Evolutionary conservation across 2,888 invertebrate genomes (phyloP).

Genomic region (Cheilosia vernalis): DNA sequence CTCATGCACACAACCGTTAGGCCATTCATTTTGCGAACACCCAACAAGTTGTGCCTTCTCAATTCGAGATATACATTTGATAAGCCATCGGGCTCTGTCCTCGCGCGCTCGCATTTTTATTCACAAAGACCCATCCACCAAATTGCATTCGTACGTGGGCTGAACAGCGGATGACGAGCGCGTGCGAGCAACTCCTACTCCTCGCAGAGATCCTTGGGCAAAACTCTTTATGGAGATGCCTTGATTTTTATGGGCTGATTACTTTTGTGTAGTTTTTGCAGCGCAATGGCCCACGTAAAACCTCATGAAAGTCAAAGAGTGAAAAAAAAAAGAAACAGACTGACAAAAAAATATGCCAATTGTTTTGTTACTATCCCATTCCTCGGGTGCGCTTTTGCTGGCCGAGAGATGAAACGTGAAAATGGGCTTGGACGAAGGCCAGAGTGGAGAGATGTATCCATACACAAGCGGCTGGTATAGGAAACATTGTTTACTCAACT

Average conservation of each 20-base stretch:
- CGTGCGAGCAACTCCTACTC: conserved; percentile 49
- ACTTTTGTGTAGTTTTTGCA: conserved; percentile 50
- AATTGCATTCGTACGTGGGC: conserved; percentile 60
- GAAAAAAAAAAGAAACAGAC: conserved; percentile 28
- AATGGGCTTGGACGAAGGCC: conserved; percentile 65
- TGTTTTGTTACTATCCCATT: conserved; percentile 45
- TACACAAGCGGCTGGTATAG: conserved; percentile 2
- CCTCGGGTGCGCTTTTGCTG: conserved; percentile 41
- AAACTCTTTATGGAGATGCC: conserved; percentile 59
- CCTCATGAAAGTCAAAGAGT: conserved; percentile 61
- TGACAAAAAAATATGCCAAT: conserved; percentile 44
- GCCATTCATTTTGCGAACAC: conserved; percentile 61
- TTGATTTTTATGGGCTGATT: conserved; percentile 69
- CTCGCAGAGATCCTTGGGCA: conserved; percentile 38
- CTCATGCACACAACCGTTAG: conserved; percentile 33
- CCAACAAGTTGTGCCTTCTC: conserved; percentile 58
- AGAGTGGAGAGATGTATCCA: conserved; percentile 16
- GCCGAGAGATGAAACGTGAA: conserved; percentile 56
- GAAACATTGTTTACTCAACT: conserved; percentile 48
- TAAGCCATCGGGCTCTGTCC: conserved; percentile 58
- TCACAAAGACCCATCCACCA: conserved; percentile 50
- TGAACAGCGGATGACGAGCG: conserved; percentile 31
- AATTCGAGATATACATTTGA: conserved; percentile 45
- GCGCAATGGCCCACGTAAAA: conserved; percentile 49
- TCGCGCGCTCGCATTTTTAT: conserved; percentile 52